A percentile compares a stretch with the other conserved stretches of the same genome.
Conservation (phyloP, 2,888 invertebrate species). For the Hirudinaria manillensis region DNA sequence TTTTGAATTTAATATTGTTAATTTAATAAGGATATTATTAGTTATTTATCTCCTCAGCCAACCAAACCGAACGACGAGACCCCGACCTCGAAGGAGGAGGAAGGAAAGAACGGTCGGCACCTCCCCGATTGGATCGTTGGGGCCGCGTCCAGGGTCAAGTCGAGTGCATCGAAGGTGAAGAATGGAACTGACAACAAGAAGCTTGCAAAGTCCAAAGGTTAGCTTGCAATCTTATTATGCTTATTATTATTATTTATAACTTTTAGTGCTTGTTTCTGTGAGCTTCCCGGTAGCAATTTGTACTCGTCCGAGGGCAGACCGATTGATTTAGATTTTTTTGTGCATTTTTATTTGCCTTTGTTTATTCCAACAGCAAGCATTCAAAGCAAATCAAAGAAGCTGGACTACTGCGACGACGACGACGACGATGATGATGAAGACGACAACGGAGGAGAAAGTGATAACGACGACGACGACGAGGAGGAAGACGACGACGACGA, state of each 20-base stretch:
- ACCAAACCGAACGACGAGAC: too few species aligned
- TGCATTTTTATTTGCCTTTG: too few species aligned
- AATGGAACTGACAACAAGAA: conserved; percentile 1
- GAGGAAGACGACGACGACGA: conserved; percentile 41
- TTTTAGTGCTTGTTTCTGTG: background rate
- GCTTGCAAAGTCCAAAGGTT: conserved; percentile 5
- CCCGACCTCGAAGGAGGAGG: background rate
- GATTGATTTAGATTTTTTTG: too few species aligned
- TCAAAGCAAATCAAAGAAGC: conserved; percentile 8
- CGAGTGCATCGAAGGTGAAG: conserved; percentile 6
- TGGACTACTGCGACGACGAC: conserved; percentile 24
- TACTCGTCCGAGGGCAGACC: too few species aligned
- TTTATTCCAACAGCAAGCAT: background rate
- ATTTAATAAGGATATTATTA: too few species aligned
- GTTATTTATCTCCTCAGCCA: too few species aligned
- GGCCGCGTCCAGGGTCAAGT: conserved; percentile 13
- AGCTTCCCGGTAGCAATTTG: background rate
- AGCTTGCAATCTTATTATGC: background rate
- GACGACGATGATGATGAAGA: conserved; percentile 23
- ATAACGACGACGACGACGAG: conserved; percentile 38
- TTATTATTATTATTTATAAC: background rate
- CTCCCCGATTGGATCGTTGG: conserved; percentile 27
- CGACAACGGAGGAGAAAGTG: conserved; percentile 16
- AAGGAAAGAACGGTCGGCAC: background rate
- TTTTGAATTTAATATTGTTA: too few species aligned